Evolutionary conservation across 2,888 invertebrate genomes (phyloP), one percentile per base, ranked within the genome.

Genomic region (Falcaria lacertinaria): DNA sequence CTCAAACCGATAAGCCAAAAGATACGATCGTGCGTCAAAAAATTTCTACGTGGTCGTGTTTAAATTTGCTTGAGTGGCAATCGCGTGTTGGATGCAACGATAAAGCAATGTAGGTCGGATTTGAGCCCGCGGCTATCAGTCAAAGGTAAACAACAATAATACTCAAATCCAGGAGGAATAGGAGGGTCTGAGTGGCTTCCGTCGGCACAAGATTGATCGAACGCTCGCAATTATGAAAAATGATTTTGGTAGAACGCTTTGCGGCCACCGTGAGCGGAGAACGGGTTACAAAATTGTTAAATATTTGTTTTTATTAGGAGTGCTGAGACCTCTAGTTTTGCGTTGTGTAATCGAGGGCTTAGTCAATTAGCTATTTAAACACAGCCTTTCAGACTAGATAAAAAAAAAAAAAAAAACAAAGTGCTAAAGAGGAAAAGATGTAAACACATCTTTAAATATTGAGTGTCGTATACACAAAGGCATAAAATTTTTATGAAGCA

Each of bases 151-250:
- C 73, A 78, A 78, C 79, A 81, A 77, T 79, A 76, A 73, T 68
- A 77, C 59, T 58, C 57, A 73, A 79, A 73, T 68, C 66, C 66
- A 67, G 61, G 64, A 61, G 54, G 65, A 64, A 54, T 50, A 66
- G 75, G 72, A 71, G 73, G 69, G 80, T 76, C 75, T 63, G 83
- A 85, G 84, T 82, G 78, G 73, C 80, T 87, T 85, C 86, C 83
- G 83, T 69, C 73, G 74, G 73, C 71, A 56, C 50, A 80, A 78
- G 86, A 87, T 88, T 83, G 87, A 88, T 88, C 69, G 83, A 64
- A 57, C 60, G 62, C 62, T 74, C 74, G 73, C 78, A 79, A 86
- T 86, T 85, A 84, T 86, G 84, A 86, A 83, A 84, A 84, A 85
- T 85, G 78, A 81, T 82, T 83, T 77, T 64, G 60, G 66, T 68